A percentile compares a stretch with the other conserved stretches of the same genome.
These are phyloP conservation scores for Shinisaurus crocodilurus DNA, from an alignment of 2,113 vertebrate genomes.

Conservation along the genomic window DNA sequence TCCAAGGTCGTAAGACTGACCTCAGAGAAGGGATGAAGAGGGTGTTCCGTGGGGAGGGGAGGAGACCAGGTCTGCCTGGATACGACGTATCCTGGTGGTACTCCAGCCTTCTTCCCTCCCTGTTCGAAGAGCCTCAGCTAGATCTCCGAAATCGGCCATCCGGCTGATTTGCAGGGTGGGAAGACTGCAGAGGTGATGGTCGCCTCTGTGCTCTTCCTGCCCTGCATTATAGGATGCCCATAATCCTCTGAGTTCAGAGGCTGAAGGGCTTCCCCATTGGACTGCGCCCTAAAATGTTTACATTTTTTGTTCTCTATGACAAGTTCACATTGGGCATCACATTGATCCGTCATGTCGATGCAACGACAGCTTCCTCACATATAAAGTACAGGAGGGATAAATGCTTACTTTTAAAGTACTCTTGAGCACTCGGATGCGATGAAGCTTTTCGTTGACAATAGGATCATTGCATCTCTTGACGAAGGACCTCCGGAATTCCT, in stretches of 20 bases:
- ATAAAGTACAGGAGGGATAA: background rate
- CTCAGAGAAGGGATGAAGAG: too few species aligned
- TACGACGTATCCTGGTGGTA: too few species aligned
- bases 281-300: background rate
- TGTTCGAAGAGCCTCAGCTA: too few species aligned
- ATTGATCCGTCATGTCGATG: background rate
- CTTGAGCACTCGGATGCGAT: constrained; percentile 88
- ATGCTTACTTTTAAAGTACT: constrained; percentile 91
- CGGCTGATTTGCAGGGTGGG: too few species aligned
- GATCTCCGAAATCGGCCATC: too few species aligned
- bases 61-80: too few species aligned
- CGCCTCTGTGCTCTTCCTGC: too few species aligned
- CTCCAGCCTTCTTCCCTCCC: too few species aligned
- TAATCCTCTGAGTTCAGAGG: background rate
- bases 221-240: background rate
- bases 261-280: too few species aligned
- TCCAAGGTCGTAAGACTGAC: too few species aligned
- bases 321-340: background rate
- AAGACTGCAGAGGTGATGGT: too few species aligned
- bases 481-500: constrained; percentile 89
- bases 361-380: background rate
- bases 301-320: background rate
- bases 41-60: too few species aligned
- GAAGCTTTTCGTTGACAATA: constrained; percentile 88
- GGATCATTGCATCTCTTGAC: constrained; percentile 87